Evolutionary conservation across 2,113 vertebrate genomes (phyloP).

Genomic region (Manacus vitellinus): DNA sequence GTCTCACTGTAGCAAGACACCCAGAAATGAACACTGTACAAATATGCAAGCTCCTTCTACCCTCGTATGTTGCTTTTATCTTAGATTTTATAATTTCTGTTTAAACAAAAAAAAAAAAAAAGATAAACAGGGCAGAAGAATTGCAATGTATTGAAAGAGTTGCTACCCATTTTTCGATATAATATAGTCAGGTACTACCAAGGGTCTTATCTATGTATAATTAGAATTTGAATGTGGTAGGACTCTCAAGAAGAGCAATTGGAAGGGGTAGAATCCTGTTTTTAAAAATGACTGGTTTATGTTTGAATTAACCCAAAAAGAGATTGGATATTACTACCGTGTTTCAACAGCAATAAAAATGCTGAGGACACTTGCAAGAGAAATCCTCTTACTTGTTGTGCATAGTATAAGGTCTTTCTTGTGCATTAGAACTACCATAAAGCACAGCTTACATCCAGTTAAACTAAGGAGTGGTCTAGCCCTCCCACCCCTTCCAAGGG

Average conservation of each 20-base stretch:
- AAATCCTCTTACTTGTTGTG: background rate
- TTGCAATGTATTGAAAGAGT: background rate
- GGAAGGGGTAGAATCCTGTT: background rate
- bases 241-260: background rate
- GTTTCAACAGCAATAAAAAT: background rate
- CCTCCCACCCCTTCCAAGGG: background rate
- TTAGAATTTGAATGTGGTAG: background rate
- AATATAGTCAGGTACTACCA: background rate
- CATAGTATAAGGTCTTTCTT: background rate
- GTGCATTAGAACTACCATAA: background rate
- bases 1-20: background rate
- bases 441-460: background rate
- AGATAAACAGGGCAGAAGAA: background rate
- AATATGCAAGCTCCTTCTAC: background rate
- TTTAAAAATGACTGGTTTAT: background rate
- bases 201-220: background rate
- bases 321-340: background rate
- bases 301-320: background rate
- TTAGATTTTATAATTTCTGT: background rate
- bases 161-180: background rate
- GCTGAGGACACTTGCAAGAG: background rate
- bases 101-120: background rate
- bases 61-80: background rate
- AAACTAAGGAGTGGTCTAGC: background rate
- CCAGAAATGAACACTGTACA: background rate